Evolutionary conservation across 2,888 invertebrate genomes (phyloP).

Genomic region (Seira musarum): DNA sequence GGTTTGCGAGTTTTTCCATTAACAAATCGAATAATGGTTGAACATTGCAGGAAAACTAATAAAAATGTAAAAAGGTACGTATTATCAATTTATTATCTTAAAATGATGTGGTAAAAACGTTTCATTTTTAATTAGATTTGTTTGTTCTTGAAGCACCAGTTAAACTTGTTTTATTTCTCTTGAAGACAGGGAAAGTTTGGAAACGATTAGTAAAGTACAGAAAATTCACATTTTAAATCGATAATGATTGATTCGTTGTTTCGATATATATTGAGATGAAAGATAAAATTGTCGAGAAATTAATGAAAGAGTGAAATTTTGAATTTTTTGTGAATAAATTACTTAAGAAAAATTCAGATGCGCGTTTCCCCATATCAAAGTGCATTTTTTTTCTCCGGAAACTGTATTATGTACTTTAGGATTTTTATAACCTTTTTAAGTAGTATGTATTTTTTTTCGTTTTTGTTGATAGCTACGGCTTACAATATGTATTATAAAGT

Average conservation of each 20-base stretch:
- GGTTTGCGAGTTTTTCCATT: constrained; percentile 39
- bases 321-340: no score
- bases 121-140: background rate
- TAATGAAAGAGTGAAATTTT: background rate
- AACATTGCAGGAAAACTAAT: constrained; percentile 16
- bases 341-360: no score
- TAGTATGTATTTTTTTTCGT: background rate
- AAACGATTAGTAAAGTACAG: background rate
- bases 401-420: no score
- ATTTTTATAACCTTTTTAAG: no score
- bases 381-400: background rate
- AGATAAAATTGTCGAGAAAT: background rate
- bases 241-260: background rate
- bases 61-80: constrained; percentile 26
- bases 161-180: background rate
- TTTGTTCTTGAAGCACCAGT: background rate
- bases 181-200: background rate
- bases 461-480: constrained; percentile 4
- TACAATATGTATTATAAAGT: background rate
- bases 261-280: background rate
- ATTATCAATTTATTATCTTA: no score
- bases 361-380: no score
- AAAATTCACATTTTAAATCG: background rate
- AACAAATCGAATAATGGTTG: constrained; percentile 41
- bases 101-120: no score